Conservation (phyloP, 2,888 invertebrate species). For the Paralinhomoeus sp. region DNA sequence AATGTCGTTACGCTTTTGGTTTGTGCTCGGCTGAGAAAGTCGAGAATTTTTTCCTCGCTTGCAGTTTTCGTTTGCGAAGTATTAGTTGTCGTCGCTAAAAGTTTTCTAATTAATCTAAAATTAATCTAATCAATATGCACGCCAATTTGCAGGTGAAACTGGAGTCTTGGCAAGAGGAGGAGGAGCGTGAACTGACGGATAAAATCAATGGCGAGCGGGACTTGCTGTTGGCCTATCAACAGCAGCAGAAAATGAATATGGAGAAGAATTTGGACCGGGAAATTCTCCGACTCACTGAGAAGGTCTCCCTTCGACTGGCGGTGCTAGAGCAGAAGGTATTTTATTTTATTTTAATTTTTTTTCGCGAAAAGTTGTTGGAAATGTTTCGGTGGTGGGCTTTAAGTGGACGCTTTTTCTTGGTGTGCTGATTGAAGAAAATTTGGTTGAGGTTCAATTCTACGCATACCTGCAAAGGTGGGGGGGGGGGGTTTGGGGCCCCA, state of each 20-base stretch:
- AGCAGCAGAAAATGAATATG: constrained; percentile 89
- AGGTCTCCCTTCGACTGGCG: constrained; percentile 66
- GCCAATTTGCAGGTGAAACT: constrained; percentile 35
- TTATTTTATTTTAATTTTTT: neutral
- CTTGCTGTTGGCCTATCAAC: constrained; percentile 90
- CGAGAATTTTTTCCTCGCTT: neutral
- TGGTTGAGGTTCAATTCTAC: too few relatives aligned
- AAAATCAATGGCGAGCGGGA: constrained; percentile 78
- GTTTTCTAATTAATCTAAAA: too few relatives aligned
- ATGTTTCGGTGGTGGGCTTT: neutral
- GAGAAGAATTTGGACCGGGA: constrained; percentile 80
- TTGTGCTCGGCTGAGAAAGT: too few relatives aligned
- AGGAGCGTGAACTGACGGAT: constrained; percentile 63
- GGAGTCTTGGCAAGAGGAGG: constrained; percentile 45
- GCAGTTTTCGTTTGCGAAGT: neutral
- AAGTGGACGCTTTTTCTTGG: neutral
- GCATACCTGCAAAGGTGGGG: too few relatives aligned
- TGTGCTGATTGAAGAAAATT: neutral
- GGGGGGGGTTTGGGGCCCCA: too few relatives aligned
- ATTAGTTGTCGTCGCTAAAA: neutral
- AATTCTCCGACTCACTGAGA: constrained; percentile 70
- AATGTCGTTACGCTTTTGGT: neutral
- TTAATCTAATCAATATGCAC: neutral
- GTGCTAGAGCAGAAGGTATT: constrained; percentile 72
- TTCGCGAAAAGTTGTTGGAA: neutral